phyloP scores from a whole-genome alignment of 1,140 invertebrate genomes.

The Conus betulinus region DNA sequence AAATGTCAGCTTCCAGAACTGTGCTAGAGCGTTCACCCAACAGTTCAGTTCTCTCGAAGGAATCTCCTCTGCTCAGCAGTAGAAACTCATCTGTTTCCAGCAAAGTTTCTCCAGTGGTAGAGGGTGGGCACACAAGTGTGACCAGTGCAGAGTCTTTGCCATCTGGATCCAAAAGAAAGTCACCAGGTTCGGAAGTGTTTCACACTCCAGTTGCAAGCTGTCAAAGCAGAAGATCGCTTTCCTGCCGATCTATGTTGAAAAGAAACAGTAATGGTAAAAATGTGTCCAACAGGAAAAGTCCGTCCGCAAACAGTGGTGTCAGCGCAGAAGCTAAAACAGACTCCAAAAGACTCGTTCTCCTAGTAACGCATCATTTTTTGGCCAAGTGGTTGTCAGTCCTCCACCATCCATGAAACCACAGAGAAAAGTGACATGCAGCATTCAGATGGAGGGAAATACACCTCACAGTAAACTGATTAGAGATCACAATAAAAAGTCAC shows the following conservation, averaged over 20 bases:
- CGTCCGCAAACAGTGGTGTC: not conserved
- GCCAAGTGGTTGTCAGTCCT: conserved; percentile 46
- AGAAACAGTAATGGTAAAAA: not conserved
- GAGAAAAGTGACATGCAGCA: not conserved
- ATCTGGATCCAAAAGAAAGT: not conserved
- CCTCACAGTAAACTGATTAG: not conserved
- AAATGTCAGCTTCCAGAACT: not conserved
- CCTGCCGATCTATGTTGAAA: not conserved
- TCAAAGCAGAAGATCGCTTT: not conserved
- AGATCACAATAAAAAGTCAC: too few species aligned
- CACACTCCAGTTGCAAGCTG: not conserved
- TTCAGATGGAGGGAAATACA: not conserved
- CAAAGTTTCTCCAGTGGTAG: not conserved
- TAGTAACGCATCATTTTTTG: conserved; percentile 39
- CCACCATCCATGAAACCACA: conserved; percentile 13
- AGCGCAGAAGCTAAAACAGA: not conserved
- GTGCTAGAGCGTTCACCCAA: not conserved
- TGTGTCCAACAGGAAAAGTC: not conserved
- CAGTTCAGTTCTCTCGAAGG: not conserved
- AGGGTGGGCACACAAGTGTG: not conserved
- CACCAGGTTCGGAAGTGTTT: too few species aligned
- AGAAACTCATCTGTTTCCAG: not conserved
- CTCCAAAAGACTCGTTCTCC: not conserved
- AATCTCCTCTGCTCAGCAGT: not conserved
- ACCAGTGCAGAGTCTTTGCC: not conserved